These are phyloP conservation scores for Hylomyscus alleni DNA, from an alignment of 2,797 vertebrate genomes.

Conservation along the genomic window DNA sequence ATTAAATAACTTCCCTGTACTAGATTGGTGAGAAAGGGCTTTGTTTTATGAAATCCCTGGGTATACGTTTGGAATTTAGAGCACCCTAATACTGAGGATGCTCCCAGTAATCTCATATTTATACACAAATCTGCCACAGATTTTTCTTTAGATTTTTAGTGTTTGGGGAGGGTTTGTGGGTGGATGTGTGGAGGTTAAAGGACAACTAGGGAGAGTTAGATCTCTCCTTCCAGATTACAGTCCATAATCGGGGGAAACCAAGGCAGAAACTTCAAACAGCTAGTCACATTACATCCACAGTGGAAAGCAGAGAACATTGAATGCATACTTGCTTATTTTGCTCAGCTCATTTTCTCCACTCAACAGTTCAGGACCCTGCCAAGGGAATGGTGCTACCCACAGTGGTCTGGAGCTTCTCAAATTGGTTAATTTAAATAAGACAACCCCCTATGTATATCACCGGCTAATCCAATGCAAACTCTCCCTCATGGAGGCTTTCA, in stretches of 20 bases:
- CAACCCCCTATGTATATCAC: not conserved
- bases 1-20: conserved; percentile 65
- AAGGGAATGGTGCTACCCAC: not conserved
- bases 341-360: not conserved
- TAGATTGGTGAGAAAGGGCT: conserved; percentile 60
- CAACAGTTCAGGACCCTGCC: not conserved
- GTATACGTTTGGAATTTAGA: conserved; percentile 11
- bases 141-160: not conserved
- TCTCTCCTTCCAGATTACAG: not conserved
- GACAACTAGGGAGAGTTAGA: not conserved
- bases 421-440: not conserved
- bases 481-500: not conserved
- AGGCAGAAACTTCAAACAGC: not conserved
- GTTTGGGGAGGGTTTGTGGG: not conserved
- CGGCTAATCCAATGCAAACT: not conserved
- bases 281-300: not conserved
- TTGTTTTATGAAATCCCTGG: conserved; percentile 62
- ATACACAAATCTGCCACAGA: conserved; percentile 33
- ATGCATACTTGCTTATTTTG: not conserved
- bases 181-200: not conserved
- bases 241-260: not conserved
- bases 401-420: not conserved
- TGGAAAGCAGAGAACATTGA: not conserved
- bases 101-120: not conserved
- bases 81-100: conserved; percentile 3